Conservation (phyloP, 2,113 vertebrate genomes). For the Psammodynastes pulverulentus region DNA sequence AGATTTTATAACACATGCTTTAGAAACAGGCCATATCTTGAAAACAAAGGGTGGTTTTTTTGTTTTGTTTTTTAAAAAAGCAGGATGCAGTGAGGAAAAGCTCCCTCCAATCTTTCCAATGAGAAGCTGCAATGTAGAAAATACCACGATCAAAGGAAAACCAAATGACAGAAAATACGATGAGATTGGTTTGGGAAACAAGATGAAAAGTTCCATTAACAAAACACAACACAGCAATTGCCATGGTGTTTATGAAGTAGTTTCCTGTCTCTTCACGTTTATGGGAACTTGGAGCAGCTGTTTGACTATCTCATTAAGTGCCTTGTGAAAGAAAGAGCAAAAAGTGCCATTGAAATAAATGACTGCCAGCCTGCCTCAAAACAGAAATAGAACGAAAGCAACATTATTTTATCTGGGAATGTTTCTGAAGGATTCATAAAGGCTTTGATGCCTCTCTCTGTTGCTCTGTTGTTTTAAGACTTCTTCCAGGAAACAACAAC, state of each 20-base stretch:
- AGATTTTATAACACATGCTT: not conserved
- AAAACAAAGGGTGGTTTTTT: not conserved
- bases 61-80: not conserved
- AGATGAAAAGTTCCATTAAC: slow-evolving; percentile 17
- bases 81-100: not conserved
- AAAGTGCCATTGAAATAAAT: slow-evolving; percentile 1
- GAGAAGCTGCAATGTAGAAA: not conserved
- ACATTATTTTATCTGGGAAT: not conserved
- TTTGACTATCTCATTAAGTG: not conserved
- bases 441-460: not conserved
- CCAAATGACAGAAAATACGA: not conserved
- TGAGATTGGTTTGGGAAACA: slow-evolving; percentile 15
- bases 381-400: not conserved
- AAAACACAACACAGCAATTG: not conserved
- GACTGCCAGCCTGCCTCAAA: not conserved
- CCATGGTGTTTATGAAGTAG: not conserved
- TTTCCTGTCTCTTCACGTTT: not conserved
- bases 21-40: not conserved
- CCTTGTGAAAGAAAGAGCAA: slow-evolving; percentile 5
- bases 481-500: not conserved
- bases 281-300: slow-evolving; percentile 16
- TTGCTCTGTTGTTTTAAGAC: not conserved
- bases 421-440: not conserved
- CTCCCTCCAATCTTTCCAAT: not conserved
- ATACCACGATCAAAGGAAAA: slow-evolving; percentile 7